These are phyloP conservation scores for Papilio gigon DNA, from an alignment of 2,888 invertebrate species.

Conservation along the genomic window DNA sequence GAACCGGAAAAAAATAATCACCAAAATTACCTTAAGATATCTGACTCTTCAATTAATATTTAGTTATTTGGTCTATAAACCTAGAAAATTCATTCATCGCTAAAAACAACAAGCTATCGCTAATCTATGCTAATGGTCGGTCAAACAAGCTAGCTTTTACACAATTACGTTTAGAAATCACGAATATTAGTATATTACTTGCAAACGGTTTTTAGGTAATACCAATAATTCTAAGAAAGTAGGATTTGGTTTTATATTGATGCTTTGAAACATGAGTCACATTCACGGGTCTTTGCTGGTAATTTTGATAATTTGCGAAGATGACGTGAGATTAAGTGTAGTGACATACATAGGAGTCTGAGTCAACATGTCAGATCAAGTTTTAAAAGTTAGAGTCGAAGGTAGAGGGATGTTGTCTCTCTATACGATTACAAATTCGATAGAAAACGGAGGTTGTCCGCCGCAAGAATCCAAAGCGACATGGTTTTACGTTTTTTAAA, in stretches of 20 bases:
- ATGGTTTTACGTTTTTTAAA: background rate
- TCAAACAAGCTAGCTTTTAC: constrained; percentile 45
- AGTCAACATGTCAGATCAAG: background rate
- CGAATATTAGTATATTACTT: constrained; percentile 46
- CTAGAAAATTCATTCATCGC: constrained; percentile 22
- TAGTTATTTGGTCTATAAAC: constrained; percentile 21
- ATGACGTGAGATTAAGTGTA: background rate
- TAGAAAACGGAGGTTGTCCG: constrained; percentile 54
- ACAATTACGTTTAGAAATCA: constrained; percentile 50
- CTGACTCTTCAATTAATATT: background rate
- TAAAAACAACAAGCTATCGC: constrained; percentile 44
- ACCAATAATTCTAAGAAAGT: constrained; percentile 13
- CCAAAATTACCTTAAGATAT: no score
- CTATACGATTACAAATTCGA: constrained; percentile 54
- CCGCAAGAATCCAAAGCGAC: background rate
- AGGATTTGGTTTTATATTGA: background rate
- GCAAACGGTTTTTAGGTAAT: constrained; percentile 3
- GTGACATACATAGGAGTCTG: background rate
- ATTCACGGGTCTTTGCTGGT: background rate
- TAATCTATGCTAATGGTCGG: constrained; percentile 41
- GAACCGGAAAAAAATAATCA: no score
- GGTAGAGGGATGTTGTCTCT: no score
- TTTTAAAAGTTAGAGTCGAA: constrained; percentile 35
- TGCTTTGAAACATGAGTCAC: background rate
- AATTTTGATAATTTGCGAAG: background rate